Percentiles rank a stretch among this genome's conserved stretches.
Conservation (phyloP, 2,888 invertebrate species). For the Molorchus minor region DNA sequence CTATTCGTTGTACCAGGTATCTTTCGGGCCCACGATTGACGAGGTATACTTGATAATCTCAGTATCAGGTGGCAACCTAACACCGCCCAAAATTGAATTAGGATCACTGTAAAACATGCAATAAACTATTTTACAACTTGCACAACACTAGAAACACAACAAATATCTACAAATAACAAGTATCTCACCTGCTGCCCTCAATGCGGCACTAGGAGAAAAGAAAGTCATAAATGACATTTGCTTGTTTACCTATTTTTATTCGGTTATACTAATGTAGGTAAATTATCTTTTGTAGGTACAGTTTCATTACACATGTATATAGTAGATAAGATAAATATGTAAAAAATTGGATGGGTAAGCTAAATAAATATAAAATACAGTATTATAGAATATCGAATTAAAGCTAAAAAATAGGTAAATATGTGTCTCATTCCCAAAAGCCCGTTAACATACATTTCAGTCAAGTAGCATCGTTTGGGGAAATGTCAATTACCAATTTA, state of each 20-base stretch:
- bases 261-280: not conserved
- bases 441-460: too few relatives aligned
- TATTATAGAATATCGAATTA: not conserved
- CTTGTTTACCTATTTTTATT: not conserved
- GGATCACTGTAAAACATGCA: conserved; percentile 72
- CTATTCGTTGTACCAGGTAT: conserved; percentile 84
- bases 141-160: conserved; percentile 21
- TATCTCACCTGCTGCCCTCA: conserved; percentile 74
- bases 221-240: conserved; percentile 27
- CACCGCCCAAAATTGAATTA: conserved; percentile 82
- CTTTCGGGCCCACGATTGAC: conserved; percentile 86
- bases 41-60: conserved; percentile 92
- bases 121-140: conserved; percentile 43
- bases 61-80: conserved; percentile 86
- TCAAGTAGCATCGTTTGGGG: too few relatives aligned
- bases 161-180: conserved; percentile 28
- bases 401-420: not conserved
- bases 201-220: conserved; percentile 69
- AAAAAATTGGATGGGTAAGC: conserved; percentile 60
- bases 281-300: conserved; percentile 11
- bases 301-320: conserved; percentile 11
- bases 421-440: too few relatives aligned
- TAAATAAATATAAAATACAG: conserved; percentile 2
- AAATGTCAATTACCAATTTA: too few relatives aligned
- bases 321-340: conserved; percentile 53